Evolutionary conservation across 2,888 invertebrate species (phyloP).

Genomic region (Polylopha cassiicola): DNA sequence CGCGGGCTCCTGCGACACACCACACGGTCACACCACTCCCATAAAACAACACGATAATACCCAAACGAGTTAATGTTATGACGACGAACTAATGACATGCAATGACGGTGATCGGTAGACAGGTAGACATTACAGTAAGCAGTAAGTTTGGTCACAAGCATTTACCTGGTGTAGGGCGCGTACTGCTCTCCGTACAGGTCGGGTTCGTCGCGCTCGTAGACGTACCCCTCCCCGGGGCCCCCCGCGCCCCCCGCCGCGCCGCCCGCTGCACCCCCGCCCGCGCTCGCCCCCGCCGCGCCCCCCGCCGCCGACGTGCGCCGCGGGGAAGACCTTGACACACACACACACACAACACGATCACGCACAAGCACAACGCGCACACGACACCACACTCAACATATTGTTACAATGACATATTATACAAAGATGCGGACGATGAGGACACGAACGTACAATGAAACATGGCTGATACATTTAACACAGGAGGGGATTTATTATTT

Average conservation of each 20-base stretch:
- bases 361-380: conserved; percentile 15
- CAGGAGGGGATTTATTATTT: no score
- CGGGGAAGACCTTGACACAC: conserved; percentile 48
- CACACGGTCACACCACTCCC: not conserved
- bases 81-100: no score
- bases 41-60: no score
- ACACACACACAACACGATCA: conserved; percentile 29
- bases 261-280: conserved; percentile 23
- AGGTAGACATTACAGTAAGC: no score
- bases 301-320: conserved; percentile 38
- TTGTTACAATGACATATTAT: no score
- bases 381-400: no score
- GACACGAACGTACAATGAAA: no score
- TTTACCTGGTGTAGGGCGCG: conserved; percentile 57
- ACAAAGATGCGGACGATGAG: no score
- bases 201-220: conserved; percentile 59
- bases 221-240: conserved; percentile 29
- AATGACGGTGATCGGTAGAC: not conserved
- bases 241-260: conserved; percentile 25
- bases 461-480: no score
- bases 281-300: conserved; percentile 23
- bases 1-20: conserved; percentile 38
- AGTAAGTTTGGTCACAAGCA: conserved; percentile 10
- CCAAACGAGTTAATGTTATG: no score
- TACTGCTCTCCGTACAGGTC: conserved; percentile 67